These are phyloP conservation scores for Dermolepida albohirtum DNA, from an alignment of 2,888 invertebrate genomes.

Conservation along the genomic window DNA sequence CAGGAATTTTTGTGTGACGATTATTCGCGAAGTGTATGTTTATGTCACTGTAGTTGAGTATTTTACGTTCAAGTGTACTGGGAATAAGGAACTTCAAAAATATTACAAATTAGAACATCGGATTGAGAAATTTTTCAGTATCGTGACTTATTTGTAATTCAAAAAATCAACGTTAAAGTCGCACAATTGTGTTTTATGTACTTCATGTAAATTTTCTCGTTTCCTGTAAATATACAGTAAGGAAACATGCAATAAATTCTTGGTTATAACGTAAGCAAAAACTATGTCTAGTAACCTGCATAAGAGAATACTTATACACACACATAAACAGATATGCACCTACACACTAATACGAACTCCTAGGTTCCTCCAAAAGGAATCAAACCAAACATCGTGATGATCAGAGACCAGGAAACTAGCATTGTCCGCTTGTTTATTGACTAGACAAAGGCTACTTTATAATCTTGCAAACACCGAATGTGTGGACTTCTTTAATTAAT, in stretches of 20 bases:
- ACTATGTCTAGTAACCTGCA: slow-evolving; percentile 39
- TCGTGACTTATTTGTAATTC: slow-evolving; percentile 26
- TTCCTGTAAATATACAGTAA: slow-evolving; percentile 41
- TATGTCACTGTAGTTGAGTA: too few species aligned
- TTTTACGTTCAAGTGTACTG: background rate
- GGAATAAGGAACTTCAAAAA: slow-evolving; percentile 10
- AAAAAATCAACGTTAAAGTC: slow-evolving; percentile 14
- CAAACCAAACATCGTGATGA: slow-evolving; percentile 51
- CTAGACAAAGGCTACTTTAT: slow-evolving; percentile 54
- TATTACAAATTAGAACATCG: background rate
- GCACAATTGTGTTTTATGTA: slow-evolving; percentile 38
- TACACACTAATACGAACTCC: background rate
- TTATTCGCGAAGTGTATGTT: too few species aligned
- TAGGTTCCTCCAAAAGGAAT: slow-evolving; percentile 45
- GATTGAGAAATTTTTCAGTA: slow-evolving; percentile 31
- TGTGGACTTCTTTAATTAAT: slow-evolving; percentile 59
- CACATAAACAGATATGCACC: too few species aligned
- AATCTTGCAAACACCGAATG: slow-evolving; percentile 57
- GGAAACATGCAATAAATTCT: slow-evolving; percentile 50
- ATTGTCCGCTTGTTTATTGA: slow-evolving; percentile 56
- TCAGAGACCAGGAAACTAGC: slow-evolving; percentile 57
- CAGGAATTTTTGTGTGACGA: too few species aligned
- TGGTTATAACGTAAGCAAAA: slow-evolving; percentile 45
- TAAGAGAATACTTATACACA: slow-evolving; percentile 42
- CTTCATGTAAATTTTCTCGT: slow-evolving; percentile 41